Conservation (phyloP, 2,113 vertebrate genomes). For the Sardina pilchardus region DNA sequence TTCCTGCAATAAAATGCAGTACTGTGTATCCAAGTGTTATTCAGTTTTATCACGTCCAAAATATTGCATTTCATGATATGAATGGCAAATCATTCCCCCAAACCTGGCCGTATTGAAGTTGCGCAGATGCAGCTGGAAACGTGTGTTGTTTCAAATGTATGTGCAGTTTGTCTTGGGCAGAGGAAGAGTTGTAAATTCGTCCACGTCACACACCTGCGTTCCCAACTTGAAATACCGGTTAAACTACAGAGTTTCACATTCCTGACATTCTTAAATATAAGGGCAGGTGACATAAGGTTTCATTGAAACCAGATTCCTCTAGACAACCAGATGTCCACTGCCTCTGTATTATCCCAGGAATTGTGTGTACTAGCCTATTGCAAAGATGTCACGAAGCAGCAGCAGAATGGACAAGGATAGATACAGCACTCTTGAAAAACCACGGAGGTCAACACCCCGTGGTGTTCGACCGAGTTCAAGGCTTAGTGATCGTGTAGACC, state of each 20-base stretch:
- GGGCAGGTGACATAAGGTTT: background rate
- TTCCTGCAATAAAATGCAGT: too few relatives aligned
- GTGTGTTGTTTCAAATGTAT: background rate
- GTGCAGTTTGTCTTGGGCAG: background rate
- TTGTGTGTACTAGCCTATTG: background rate
- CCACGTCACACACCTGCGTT: background rate
- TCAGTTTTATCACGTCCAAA: too few relatives aligned
- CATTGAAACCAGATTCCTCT: constrained; percentile 16
- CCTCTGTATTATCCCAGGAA: background rate
- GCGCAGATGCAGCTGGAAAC: too few relatives aligned
- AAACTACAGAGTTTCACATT: background rate
- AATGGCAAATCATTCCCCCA: too few relatives aligned
- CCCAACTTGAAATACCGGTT: constrained; percentile 9
- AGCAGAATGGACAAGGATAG: constrained; percentile 70
- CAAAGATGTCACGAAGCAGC: background rate
- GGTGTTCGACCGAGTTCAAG: constrained; percentile 44
- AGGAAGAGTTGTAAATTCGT: background rate
- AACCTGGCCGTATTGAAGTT: too few relatives aligned
- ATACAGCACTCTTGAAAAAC: constrained; percentile 71
- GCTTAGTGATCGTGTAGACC: constrained; percentile 57
- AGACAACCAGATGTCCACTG: background rate
- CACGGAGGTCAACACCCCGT: constrained; percentile 70
- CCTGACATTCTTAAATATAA: background rate
- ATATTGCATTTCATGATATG: too few relatives aligned
- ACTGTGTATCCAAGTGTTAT: too few relatives aligned